Conservation (phyloP, 2,888 invertebrate species). For the Lasioglossum calceatum region DNA sequence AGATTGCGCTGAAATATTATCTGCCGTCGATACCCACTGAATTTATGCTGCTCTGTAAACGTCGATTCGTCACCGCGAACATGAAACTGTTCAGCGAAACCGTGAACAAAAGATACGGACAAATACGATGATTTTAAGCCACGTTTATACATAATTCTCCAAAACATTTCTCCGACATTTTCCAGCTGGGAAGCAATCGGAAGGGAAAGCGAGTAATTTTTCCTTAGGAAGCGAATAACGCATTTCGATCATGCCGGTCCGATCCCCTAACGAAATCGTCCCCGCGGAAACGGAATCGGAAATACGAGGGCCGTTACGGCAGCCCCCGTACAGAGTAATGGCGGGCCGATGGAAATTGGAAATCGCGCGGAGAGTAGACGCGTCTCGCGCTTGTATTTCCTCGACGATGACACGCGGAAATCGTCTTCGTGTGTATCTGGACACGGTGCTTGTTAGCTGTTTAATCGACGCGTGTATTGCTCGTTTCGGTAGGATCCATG, state of each 20-base stretch:
- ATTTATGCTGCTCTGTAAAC: background rate
- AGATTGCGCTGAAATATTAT: background rate
- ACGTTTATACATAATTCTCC: too few relatives aligned
- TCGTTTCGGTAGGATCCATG: conserved; percentile 46
- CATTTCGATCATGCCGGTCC: background rate
- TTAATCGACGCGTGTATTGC: conserved; percentile 51
- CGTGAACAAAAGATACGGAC: background rate
- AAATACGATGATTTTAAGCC: background rate
- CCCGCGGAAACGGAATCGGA: conserved; percentile 21
- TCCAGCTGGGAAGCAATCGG: background rate
- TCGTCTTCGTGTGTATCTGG: conserved; percentile 20
- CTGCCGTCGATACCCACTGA: background rate
- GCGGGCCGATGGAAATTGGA: conserved; percentile 33
- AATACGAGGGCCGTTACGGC: conserved; percentile 6
- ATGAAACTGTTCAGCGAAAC: background rate
- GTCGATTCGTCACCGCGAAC: background rate
- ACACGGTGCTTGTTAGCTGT: conserved; percentile 27
- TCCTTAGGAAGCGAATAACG: background rate
- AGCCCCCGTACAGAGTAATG: background rate
- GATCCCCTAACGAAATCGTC: background rate
- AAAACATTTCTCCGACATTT: background rate
- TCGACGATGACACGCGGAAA: conserved; percentile 46
- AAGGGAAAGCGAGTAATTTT: background rate
- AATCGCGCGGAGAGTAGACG: conserved; percentile 32
- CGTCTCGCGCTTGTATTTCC: conserved; percentile 19